Evolutionary conservation across 2,797 vertebrate genomes (phyloP), one percentile per base, ranked within the genome.

Genomic region (Potorous gilbertii): DNA sequence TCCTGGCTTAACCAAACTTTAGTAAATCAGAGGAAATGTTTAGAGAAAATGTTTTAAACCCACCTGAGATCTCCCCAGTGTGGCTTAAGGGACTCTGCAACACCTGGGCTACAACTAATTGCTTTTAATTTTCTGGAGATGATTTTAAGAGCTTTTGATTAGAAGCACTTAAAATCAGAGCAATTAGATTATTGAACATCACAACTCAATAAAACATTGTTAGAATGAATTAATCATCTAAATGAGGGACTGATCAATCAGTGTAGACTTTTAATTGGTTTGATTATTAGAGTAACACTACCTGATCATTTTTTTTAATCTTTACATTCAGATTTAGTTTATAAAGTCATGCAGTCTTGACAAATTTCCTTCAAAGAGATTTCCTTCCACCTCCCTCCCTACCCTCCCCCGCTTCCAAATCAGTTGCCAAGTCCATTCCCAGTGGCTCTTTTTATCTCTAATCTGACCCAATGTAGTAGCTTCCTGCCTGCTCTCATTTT

Each of bases 291-390:
- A 93, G 95, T 93, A 94, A 93, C 93, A 95, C 87, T 95, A 90
- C 14, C 90, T 94, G 27, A 59, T 28, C 46, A n/a, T 92, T 81
- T 57, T 56, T 56, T 57, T 57, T 90, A 50, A 92, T 92, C 29
- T 95, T 95, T 94, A 94, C 66, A 87, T 92, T 94, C 18, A 92
- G 46, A 24, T 94, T 98, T 97, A 96, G 56, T 97, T 96, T 94
- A 91, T 95, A 11, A 46, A 93, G 54, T 93, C 92, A 96, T 97
- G 91, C 21, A 95, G 97, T 98, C 98, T 98, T 98, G 98, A 98
- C 95, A 96, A 97, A 95, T 56, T 94, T 97, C 93, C 96, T 95
- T 93, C 96, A 96, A 93, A 90, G 56, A 90, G 5, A 62, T 24
- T 91, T n/a, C 56, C 90, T 56, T 14, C 21, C 54, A 55, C 27